Evolutionary conservation across 2,797 vertebrate species (phyloP), one percentile per base, ranked within the genome.

Genomic region (Iguana delicatissima): DNA sequence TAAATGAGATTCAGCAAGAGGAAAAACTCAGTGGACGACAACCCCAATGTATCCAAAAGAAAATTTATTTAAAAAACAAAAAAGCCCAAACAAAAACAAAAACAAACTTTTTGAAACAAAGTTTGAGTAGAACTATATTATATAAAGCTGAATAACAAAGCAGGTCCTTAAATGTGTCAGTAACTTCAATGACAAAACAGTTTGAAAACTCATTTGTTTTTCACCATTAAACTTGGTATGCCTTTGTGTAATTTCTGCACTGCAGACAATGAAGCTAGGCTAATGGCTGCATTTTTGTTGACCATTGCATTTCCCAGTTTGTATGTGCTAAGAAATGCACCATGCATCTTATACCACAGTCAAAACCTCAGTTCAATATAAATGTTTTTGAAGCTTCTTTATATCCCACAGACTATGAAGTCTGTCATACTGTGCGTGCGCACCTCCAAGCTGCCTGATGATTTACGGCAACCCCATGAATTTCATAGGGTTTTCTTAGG

Each of bases 251-350:
- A 62, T 91, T 69, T 2, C 83, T 86, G 38, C 13, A 62, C 3
- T 88, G 91, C 73, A 80, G 20, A 29, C 85, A 92, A 94, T 90
- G 13, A 12, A 83, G 89, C 84, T 0, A 50, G 35, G 89, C 32
- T 13, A 89, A 91, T 0, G 74, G 57, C 38, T 0, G 0, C 35
- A 84, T 24, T 92, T 91, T 4, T 1, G 2, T 42, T 84, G 72
- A 87, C 35, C 7, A 46, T 35, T 94, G 90, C 0, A 32, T 85
- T 92, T 92, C 91, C 86, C 85, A 80, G 81, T 46, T 81, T 67
- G 84, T 2, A 0, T n/a, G 20, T 8, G 13, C 2, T 29, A 82
- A 55, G 57, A 79, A 79, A 85, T 80, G 80, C 26, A 6, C 12
- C 20, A 20, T 8, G 2, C 38, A 35, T 50, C 22, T 76, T 57